Evolutionary conservation across 35 echinoderm and acorn worm species (phyloP).

Genomic region (Ophioderma brevispina): DNA sequence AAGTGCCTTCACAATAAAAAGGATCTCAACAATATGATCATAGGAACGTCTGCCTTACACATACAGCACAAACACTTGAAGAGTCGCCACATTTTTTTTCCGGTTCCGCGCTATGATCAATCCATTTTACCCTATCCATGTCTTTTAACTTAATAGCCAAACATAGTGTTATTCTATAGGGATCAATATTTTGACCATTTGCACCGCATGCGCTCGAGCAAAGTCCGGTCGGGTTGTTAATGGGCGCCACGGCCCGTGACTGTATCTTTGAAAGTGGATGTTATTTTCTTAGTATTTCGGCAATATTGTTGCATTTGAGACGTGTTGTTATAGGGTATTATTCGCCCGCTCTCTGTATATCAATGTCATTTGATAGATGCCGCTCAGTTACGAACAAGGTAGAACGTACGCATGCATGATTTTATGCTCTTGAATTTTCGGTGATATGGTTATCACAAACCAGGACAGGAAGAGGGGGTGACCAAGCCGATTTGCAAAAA

Average conservation of each 20-base stretch:
- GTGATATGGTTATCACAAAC: background rate
- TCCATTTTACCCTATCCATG: background rate
- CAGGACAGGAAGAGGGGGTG: background rate
- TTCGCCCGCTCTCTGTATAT: conserved; percentile 7
- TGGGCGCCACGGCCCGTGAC: background rate
- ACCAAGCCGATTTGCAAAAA: background rate
- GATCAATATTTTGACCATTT: conserved; percentile 3
- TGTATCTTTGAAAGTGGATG: background rate
- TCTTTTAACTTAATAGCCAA: background rate
- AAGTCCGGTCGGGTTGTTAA: background rate
- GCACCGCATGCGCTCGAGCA: background rate
- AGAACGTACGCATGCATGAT: background rate
- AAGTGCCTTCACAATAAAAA: too few species aligned
- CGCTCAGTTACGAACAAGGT: background rate
- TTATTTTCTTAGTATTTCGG: background rate
- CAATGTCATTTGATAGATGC: background rate
- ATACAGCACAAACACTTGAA: too few species aligned
- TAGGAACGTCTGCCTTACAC: too few species aligned
- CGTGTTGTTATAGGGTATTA: background rate
- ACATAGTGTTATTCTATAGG: background rate
- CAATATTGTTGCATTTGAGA: background rate
- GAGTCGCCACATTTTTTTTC: too few species aligned
- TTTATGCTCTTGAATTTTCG: background rate
- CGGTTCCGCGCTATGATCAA: too few species aligned
- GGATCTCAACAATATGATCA: too few species aligned